phyloP scores from a whole-genome alignment of 2,113 vertebrate species.

The Catharus fuscescens region DNA sequence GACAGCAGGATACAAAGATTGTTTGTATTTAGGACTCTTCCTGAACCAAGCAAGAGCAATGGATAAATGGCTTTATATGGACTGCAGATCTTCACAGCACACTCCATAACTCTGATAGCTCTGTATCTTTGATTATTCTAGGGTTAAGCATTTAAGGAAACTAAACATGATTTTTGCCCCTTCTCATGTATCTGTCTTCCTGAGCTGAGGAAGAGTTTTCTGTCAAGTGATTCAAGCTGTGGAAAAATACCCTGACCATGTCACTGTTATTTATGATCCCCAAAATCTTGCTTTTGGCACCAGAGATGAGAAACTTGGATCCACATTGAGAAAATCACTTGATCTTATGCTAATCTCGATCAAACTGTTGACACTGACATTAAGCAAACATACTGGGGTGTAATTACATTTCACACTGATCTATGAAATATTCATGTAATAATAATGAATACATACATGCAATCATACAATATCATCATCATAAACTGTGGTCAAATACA shows the following conservation, averaged over 20 bases:
- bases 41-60: neutral
- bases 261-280: neutral
- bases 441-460: slow-evolving; percentile 41
- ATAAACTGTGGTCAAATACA: slow-evolving; percentile 52
- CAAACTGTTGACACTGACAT: slow-evolving; percentile 33
- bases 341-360: neutral
- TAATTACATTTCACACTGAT: slow-evolving; percentile 51
- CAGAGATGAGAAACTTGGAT: neutral
- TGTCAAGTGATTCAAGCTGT: neutral
- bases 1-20: slow-evolving; percentile 18
- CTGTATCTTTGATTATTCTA: neutral
- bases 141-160: neutral
- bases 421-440: slow-evolving; percentile 65
- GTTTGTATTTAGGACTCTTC: slow-evolving; percentile 1
- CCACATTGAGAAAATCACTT: neutral
- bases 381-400: slow-evolving; percentile 25
- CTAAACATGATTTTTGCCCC: neutral
- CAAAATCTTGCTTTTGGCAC: neutral
- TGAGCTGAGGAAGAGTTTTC: neutral
- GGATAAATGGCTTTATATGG: neutral
- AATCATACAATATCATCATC: slow-evolving; percentile 49
- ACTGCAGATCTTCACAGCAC: neutral
- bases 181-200: neutral
- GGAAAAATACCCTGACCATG: neutral
- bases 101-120: neutral